phyloP scores from a whole-genome alignment of 2,888 invertebrate species.

The Drosophila pegasa region DNA sequence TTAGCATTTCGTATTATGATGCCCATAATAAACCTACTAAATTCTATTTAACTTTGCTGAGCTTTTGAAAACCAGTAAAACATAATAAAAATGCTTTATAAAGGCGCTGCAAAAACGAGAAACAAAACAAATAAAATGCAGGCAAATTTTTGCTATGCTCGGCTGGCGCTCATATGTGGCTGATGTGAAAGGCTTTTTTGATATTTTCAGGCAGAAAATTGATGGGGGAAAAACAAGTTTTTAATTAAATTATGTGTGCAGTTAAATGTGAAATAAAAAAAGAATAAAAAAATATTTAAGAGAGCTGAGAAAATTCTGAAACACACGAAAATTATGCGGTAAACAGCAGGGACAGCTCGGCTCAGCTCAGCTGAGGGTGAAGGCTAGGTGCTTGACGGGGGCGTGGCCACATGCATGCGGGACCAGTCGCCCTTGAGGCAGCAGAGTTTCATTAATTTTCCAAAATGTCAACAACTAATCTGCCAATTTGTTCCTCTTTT shows the following conservation, averaged over 20 bases:
- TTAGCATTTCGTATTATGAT: slow-evolving; percentile 42
- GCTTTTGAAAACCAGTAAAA: slow-evolving; percentile 56
- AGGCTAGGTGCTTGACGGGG: slow-evolving; percentile 10
- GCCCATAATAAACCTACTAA: slow-evolving; percentile 74
- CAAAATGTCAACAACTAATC: slow-evolving; percentile 83
- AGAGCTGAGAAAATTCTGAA: slow-evolving; percentile 33
- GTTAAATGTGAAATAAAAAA: slow-evolving; percentile 66
- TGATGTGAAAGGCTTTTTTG: slow-evolving; percentile 56
- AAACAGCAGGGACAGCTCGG: slow-evolving; percentile 56
- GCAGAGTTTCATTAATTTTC: slow-evolving; percentile 82
- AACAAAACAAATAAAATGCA: slow-evolving; percentile 64
- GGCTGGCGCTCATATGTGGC: slow-evolving; percentile 35
- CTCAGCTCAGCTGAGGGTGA: slow-evolving; percentile 7
- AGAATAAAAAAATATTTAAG: background rate
- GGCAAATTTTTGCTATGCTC: slow-evolving; percentile 53
- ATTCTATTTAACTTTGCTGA: slow-evolving; percentile 69
- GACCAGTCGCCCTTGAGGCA: slow-evolving; percentile 61
- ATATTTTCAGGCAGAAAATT: slow-evolving; percentile 44
- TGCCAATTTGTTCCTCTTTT: slow-evolving; percentile 80
- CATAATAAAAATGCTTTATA: slow-evolving; percentile 53
- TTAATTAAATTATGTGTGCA: slow-evolving; percentile 79
- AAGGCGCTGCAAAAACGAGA: slow-evolving; percentile 47
- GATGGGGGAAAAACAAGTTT: slow-evolving; percentile 41
- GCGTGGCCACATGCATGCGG: slow-evolving; percentile 27
- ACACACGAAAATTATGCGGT: slow-evolving; percentile 70